These are phyloP conservation scores for Chaetura pelagica DNA, from an alignment of 2,113 vertebrate species.

Conservation along the genomic window DNA sequence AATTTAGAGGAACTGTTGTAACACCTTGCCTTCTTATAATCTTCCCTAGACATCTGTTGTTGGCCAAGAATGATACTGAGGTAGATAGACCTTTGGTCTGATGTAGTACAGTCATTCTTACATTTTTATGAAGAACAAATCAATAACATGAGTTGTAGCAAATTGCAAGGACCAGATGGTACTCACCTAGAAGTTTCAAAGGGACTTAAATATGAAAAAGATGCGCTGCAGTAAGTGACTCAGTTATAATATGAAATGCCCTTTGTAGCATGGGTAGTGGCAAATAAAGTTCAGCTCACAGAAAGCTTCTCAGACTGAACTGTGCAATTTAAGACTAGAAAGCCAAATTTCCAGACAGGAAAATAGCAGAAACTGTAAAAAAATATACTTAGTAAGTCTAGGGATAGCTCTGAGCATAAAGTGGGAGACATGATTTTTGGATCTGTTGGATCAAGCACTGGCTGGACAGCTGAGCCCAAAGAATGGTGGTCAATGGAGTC, in stretches of 20 bases:
- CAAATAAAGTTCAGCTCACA: background rate
- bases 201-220: slow-evolving; percentile 39
- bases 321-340: background rate
- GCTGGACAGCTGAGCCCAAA: too few species aligned
- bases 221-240: background rate
- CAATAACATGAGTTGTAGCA: slow-evolving; percentile 43
- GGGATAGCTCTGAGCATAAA: background rate
- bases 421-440: background rate
- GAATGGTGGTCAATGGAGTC: too few species aligned
- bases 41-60: slow-evolving; percentile 18
- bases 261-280: background rate
- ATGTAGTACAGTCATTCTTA: background rate
- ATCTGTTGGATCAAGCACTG: too few species aligned
- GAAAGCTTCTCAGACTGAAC: background rate
- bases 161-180: slow-evolving; percentile 51
- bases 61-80: background rate
- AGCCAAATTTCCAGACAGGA: background rate
- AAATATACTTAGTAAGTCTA: background rate
- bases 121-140: slow-evolving; percentile 59
- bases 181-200: slow-evolving; percentile 47
- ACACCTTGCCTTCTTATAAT: background rate
- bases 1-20: background rate
- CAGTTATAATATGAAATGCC: background rate
- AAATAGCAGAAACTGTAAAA: background rate
- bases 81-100: background rate